Evolutionary conservation across 2,888 invertebrate species (phyloP), one percentile per base, ranked within the genome.

Genomic region (Pherbina coryleti): DNA sequence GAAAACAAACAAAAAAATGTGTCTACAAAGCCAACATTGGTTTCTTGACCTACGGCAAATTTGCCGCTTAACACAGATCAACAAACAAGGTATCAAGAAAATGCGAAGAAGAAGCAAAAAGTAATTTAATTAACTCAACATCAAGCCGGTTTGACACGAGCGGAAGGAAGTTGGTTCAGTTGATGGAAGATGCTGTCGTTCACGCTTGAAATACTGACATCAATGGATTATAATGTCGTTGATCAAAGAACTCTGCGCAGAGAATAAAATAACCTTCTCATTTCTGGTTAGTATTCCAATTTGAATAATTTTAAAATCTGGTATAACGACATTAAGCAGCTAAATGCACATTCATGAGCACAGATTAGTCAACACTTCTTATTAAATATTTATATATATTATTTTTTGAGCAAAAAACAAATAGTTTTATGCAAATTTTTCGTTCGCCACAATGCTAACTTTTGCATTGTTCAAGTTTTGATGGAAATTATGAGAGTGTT

Each of bases 1-100:
- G 70, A 79, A 74, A 51, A n/a, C n/a, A n/a, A 79, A 67, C 55
- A 81, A 79, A 79, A 79, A 81, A 80, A 80, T 81, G 71, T 71
- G 60, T 25, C 22, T 57, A 53, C 57, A 67, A 44, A 66, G 28
- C 11, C 74, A 64, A 64, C 19, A 69, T 64, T 66, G 53, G 11
- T 69, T 34, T 71, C 76, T 76, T 85, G 84, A 85, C 85, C 85
- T 84, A 84, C 82, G 84, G 71, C 83, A 85, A 85, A 9, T 49
- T 71, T 71, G 55, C 37, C 60, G 67, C 57, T 67, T 55, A 57
- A 19, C 14, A 44, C 49, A 31, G n/a, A 64, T 34, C 28, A 64
- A 64, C n/a, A n/a, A 31, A 64, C 28, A 64, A 64, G 11, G 17
- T 55, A 55, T 22, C 7, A 55, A 19, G 19, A 69, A 70, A 17